Conservation (phyloP, 2,113 vertebrate species). For the Oreotrochilus melanogaster region DNA sequence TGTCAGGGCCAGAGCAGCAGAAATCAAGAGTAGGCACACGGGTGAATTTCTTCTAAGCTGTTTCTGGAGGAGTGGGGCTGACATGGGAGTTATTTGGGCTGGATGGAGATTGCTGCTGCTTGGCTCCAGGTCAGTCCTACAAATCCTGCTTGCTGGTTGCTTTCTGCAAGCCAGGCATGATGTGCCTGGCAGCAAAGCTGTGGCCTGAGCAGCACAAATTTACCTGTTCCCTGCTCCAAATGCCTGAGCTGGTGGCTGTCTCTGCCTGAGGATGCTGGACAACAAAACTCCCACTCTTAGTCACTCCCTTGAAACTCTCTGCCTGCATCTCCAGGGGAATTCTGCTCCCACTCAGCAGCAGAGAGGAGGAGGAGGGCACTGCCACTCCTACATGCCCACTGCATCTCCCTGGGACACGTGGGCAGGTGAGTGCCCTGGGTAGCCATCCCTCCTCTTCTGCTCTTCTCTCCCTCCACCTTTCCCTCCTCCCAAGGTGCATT, state of each 20-base stretch:
- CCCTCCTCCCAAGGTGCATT: slow-evolving; percentile 39
- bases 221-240: not conserved
- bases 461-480: not conserved
- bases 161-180: not conserved
- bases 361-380: not conserved
- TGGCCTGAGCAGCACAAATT: not conserved
- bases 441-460: not conserved
- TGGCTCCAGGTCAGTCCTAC: not conserved
- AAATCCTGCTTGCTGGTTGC: slow-evolving; percentile 34
- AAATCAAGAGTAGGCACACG: rapidly evolving
- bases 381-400: not conserved
- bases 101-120: not conserved
- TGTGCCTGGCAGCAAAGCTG: not conserved
- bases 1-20: not conserved
- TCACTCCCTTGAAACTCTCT: not conserved
- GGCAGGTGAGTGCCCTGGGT: not conserved
- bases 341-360: not conserved
- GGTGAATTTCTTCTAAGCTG: not conserved
- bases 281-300: not conserved
- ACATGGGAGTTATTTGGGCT: not conserved
- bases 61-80: not conserved
- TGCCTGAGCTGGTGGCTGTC: not conserved
- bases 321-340: not conserved
- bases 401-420: rapidly evolving
- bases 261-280: not conserved